phyloP scores from a whole-genome alignment of 2,113 vertebrate species.

The Hemiprocne comata region DNA sequence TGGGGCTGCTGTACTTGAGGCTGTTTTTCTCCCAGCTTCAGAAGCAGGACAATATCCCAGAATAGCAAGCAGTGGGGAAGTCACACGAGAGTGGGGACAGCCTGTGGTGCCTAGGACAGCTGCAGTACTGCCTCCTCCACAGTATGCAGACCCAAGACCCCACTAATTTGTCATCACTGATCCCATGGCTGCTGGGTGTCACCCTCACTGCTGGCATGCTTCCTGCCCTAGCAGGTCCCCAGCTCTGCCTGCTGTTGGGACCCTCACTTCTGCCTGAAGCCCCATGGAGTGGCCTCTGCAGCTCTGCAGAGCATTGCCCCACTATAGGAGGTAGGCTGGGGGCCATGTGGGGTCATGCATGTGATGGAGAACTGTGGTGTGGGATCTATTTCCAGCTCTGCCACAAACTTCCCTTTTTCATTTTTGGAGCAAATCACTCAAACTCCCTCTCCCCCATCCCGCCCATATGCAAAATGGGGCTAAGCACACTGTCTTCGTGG shows the following conservation, averaged over 20 bases:
- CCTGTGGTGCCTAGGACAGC: neutral
- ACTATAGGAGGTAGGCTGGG: neutral
- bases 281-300: neutral
- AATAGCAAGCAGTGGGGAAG: conserved; percentile 13
- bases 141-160: neutral
- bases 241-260: rapidly evolving
- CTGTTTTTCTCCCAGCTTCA: conserved; percentile 29
- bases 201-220: neutral
- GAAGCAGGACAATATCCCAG: conserved; percentile 24
- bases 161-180: rapidly evolving
- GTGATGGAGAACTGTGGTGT: neutral
- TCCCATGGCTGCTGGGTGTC: neutral
- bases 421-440: neutral
- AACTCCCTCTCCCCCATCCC: neutral
- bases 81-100: rapidly evolving
- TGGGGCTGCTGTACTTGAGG: conserved; percentile 21
- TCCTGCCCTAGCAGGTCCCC: neutral
- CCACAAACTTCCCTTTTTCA: neutral
- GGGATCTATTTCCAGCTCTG: conserved; percentile 17
- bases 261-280: neutral
- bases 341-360: rapidly evolving
- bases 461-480: neutral
- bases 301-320: neutral
- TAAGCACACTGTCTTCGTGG: rapidly evolving
- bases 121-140: neutral